phyloP scores from a whole-genome alignment of 2,113 vertebrate species.

The Vanacampus margaritifer region DNA sequence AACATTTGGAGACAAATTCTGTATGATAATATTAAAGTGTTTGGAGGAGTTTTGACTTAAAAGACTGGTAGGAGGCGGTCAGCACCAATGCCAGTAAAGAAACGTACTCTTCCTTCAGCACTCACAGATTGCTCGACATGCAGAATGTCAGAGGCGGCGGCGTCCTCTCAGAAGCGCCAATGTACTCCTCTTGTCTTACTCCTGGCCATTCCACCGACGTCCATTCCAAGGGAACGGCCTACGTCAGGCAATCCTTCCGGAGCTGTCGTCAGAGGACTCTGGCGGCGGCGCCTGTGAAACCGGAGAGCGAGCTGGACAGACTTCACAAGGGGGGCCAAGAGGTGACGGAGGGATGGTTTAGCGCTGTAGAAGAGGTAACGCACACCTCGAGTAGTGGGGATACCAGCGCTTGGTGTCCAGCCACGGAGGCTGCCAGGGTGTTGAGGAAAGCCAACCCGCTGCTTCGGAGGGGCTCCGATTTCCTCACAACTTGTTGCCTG shows the following conservation, averaged over 20 bases:
- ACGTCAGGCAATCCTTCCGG: constrained; percentile 61
- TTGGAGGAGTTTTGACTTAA: constrained; percentile 16
- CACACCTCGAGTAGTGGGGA: constrained; percentile 46
- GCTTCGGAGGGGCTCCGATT: constrained; percentile 63
- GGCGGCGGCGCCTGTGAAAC: constrained; percentile 73
- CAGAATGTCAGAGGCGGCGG: constrained; percentile 37
- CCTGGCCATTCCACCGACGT: constrained; percentile 59
- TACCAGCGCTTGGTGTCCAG: constrained; percentile 48
- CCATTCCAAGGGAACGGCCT: constrained; percentile 56
- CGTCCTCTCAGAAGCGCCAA: constrained; percentile 44
- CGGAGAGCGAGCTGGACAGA: constrained; percentile 59
- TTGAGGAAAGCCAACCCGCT: constrained; percentile 61
- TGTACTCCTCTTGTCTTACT: constrained; percentile 55
- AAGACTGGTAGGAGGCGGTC: constrained; percentile 26
- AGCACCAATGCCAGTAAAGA: constrained; percentile 17
- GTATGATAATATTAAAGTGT: not conserved
- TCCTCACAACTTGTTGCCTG: constrained; percentile 78
- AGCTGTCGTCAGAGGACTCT: constrained; percentile 71
- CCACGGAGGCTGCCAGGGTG: constrained; percentile 50
- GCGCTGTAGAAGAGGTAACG: constrained; percentile 50
- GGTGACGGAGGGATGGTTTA: constrained; percentile 51
- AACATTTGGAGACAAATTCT: not conserved
- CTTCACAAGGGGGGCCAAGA: constrained; percentile 48
- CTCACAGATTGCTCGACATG: constrained; percentile 40
- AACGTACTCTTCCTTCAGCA: constrained; percentile 19